Evolutionary conservation across 2,113 vertebrate species (phyloP), one percentile per base, ranked within the genome.

Genomic region (Forbesichthys agassizii): DNA sequence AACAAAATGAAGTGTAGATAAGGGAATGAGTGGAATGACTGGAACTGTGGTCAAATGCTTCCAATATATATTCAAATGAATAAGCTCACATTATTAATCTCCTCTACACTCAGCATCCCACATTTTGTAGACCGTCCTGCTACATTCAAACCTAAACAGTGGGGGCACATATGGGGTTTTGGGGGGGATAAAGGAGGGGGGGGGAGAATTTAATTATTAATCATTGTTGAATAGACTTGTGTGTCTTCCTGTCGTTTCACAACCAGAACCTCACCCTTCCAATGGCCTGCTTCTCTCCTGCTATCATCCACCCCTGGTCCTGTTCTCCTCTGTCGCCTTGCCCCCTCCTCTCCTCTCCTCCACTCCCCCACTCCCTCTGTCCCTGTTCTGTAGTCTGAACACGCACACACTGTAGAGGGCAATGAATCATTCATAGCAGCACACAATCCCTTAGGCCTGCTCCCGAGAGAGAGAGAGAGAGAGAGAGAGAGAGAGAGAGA

Each of bases 401-500:
- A 86, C 88, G 36, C 36, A 88, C 69, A 77, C 85, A 66, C 75
- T 73, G 84, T 49, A 62, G 77, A 73, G 78, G 54, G 67, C 33
- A 33, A 87, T 89, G 87, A 89, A 90, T 89, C 87, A 90, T 91
- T 90, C 85, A 91, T 88, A 85, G 77, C 82, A 54, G 82, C 84
- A 79, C 84, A 84, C 81, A 81, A 88, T 84, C 83, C 87, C 86
- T 74, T 73, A 85, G 48, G 74, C 71, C 68, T 62, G 61, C 72
- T 85, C 78, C 68, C 66, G 70, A 36, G 57, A 2, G 47, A 63
- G 33, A 47, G 59, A 61, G 2, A 55, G 11, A 72, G 70, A 74
- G 64, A 47, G 48, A 8, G 72, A 63, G 75, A 60, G 77, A 74
- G 65, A 75, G 78, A 36, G 3, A 27, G 27, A 27, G 27, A 2